Base-by-base conservation (phyloP, 2,113 vertebrate species). In the Excalfactoria chinensis region DNA sequence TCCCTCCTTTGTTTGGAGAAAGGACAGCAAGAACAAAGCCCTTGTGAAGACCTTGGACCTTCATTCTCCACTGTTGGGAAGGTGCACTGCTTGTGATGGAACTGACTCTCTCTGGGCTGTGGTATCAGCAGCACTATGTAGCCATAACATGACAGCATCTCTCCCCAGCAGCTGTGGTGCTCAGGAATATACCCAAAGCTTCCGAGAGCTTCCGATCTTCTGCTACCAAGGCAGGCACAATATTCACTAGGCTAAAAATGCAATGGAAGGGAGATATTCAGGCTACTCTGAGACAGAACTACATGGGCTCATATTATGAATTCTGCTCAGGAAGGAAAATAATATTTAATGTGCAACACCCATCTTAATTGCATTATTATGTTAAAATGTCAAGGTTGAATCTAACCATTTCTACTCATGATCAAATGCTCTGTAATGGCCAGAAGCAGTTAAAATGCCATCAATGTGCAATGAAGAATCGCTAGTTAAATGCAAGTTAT, bases 281-380 rank as follows among this genome's bases (percentile, higher is more conserved):
- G 41, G 37, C 76, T 76, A 44, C 35, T 51, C 55, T 70, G 75
- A 16, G 32, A 75, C 69, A 73, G 62, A 19, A 81, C 83, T 71
- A 83, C 71, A 68, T 12, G 32, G 85, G 73, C 18, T 85, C 16
- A 73, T 80, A 74, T 93, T 92, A 81, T 41, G 75, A 71, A 93
- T 95, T 97, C 94, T 89, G 53, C 49, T 91, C 49, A 69, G 83
- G 82, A 98, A 97, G 96, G 94, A 97, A 97, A 97, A 96, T 92
- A 97, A 96, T 92, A 92, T 94, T 96, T 93, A 89, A 90, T 90
- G 86, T 95, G 66, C 66, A 88, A 90, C 73, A 85, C 81, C 76
- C 86, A 93, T 74, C 41, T 60, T 77, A 63, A 82, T 95, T 96
- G 60, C 91, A 95, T 97, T 97, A 95, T 96, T 96, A 89, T 70